Evolutionary conservation across 2,888 invertebrate species (phyloP).

Genomic region (Diadegma fenestrale): DNA sequence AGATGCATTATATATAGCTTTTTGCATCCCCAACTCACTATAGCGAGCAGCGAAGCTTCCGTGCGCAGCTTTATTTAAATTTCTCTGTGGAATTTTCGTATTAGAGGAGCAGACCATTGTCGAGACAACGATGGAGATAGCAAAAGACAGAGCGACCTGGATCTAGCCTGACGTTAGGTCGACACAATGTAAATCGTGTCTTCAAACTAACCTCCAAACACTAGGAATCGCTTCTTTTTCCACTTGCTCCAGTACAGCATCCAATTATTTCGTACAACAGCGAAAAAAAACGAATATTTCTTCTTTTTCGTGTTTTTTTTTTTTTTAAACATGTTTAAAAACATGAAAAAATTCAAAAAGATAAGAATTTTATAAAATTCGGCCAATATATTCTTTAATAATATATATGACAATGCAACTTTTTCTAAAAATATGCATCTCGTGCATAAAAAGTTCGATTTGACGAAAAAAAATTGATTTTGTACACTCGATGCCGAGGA

Average conservation of each 20-base stretch:
- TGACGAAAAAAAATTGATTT: no score
- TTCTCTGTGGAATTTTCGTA: conserved; percentile 78
- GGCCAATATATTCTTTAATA: no score
- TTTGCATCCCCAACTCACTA: conserved; percentile 2
- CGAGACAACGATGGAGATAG: conserved; percentile 35
- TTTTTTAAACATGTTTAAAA: no score
- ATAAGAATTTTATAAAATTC: no score
- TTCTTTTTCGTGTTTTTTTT: not conserved
- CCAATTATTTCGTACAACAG: not conserved
- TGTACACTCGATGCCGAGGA: no score
- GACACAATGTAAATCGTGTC: conserved; percentile 32
- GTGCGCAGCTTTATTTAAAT: conserved; percentile 80
- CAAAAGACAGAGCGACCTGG: conserved; percentile 17
- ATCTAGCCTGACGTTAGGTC: conserved; percentile 41
- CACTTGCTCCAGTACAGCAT: not conserved
- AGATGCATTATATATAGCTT: conserved; percentile 7
- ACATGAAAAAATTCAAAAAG: no score
- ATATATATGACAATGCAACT: no score
- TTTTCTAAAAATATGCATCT: no score
- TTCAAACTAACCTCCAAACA: conserved; percentile 28
- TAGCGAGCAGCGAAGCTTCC: conserved; percentile 71
- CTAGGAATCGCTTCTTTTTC: conserved; percentile 18
- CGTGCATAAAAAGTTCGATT: no score
- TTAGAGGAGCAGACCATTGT: conserved; percentile 72
- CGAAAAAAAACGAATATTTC: not conserved